Conservation (phyloP, 2,797 vertebrate genomes). For the Sebastes cheni region DNA sequence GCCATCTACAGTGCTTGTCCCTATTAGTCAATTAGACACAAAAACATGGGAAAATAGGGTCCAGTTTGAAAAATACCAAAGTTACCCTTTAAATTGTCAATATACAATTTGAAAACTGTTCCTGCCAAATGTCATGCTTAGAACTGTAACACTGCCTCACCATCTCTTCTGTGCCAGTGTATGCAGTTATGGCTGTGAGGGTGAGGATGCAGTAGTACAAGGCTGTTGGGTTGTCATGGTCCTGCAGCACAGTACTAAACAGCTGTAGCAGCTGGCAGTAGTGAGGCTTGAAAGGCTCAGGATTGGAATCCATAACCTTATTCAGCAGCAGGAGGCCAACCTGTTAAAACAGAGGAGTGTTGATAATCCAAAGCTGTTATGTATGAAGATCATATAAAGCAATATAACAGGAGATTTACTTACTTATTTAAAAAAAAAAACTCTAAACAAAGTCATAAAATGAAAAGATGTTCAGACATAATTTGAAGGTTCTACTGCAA, state of each 20-base stretch:
- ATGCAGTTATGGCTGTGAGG: conserved; percentile 82
- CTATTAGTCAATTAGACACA: not conserved
- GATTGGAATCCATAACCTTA: conserved; percentile 87
- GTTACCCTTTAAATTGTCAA: not conserved
- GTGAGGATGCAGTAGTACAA: conserved; percentile 89
- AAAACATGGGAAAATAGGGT: not conserved
- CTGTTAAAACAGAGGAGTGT: conserved; percentile 56
- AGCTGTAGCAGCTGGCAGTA: conserved; percentile 86
- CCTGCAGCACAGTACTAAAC: conserved; percentile 82
- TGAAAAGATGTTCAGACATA: not conserved
- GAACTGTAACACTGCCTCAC: conserved; percentile 71
- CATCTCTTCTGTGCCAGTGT: conserved; percentile 84
- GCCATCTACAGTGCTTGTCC: not conserved
- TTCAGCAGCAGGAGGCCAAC: conserved; percentile 88
- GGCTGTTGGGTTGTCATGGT: conserved; percentile 80
- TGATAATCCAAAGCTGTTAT: not conserved
- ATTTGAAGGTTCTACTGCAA: not conserved
- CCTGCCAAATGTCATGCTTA: not conserved
- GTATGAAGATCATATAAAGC: not conserved
- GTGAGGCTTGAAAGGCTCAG: conserved; percentile 86
- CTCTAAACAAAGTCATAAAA: not conserved
- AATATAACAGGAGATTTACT: not conserved
- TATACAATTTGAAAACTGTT: not conserved
- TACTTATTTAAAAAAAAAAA: no score
- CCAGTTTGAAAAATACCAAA: not conserved